A percentile compares a stretch with the other conserved stretches of the same genome.
phyloP scores from a whole-genome alignment of 2,888 invertebrate genomes.

The Tipula lateralis region DNA sequence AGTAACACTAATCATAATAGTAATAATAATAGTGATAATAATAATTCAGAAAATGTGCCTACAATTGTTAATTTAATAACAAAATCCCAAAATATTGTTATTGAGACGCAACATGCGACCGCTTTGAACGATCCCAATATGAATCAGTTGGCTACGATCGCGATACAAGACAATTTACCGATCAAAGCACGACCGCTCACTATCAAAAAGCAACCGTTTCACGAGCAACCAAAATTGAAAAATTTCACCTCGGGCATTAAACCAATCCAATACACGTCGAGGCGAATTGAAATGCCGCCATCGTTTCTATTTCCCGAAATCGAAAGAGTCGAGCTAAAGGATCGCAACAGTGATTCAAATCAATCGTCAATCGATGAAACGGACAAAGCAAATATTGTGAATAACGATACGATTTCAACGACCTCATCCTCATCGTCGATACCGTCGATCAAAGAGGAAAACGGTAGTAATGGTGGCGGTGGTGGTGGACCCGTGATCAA shows the following conservation, averaged over 20 bases:
- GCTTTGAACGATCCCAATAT: not conserved
- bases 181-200: conserved; percentile 81
- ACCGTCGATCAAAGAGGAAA: conserved; percentile 34
- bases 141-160: not conserved
- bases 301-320: conserved; percentile 75
- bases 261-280: conserved; percentile 62
- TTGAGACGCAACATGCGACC: conserved; percentile 33
- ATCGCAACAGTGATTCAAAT: conserved; percentile 41
- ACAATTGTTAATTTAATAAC: conserved; percentile 39
- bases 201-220: conserved; percentile 74
- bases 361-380: not conserved
- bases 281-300: conserved; percentile 77
- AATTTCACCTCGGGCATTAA: conserved; percentile 54
- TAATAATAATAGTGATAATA: not conserved
- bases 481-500: conserved; percentile 41
- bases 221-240: conserved; percentile 73
- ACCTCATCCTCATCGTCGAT: not conserved
- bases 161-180: conserved; percentile 47
- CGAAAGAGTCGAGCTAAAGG: conserved; percentile 56
- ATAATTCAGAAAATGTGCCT: conserved; percentile 32
- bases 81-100: conserved; percentile 35
- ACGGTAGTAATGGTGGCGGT: conserved; percentile 46
- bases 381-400: not conserved
- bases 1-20: not conserved
- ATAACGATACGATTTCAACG: not conserved